Conservation (phyloP, 1,140 invertebrate genomes). For the Copidosoma floridanum region DNA sequence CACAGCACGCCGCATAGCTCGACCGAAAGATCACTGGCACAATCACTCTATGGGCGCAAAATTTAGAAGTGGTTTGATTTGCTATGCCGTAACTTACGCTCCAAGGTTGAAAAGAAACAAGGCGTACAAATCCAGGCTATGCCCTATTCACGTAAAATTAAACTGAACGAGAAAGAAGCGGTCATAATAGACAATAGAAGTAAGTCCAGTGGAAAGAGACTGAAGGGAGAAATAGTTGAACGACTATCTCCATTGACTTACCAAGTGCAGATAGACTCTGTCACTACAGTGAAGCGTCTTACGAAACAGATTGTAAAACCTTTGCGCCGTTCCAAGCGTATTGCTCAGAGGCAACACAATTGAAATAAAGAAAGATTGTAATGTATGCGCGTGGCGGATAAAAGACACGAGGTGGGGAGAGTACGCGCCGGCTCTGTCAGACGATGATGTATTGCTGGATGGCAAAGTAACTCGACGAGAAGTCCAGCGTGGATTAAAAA, state of each 20-base stretch:
- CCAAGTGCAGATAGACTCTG: slow-evolving; percentile 26
- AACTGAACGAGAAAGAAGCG: not conserved
- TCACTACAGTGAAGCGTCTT: not conserved
- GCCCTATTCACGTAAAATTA: not conserved
- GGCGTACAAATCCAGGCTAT: not conserved
- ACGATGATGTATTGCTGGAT: no score
- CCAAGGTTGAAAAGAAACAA: no score
- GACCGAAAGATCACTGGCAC: slow-evolving; percentile 8
- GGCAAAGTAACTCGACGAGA: no score
- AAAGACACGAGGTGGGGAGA: no score
- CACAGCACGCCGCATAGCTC: slow-evolving; percentile 5
- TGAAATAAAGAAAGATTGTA: not conserved
- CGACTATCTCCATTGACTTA: not conserved
- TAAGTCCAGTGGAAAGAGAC: not conserved
- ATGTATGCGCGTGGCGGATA: no score
- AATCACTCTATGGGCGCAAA: slow-evolving; percentile 9
- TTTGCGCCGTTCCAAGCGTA: not conserved
- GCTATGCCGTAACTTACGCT: not conserved
- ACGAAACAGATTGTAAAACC: slow-evolving; percentile 35
- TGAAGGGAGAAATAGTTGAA: not conserved
- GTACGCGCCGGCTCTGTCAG: no score
- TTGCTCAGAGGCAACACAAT: not conserved
- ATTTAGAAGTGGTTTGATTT: slow-evolving; percentile 20
- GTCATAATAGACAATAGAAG: not conserved
- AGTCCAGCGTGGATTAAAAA: no score